phyloP scores from a whole-genome alignment of 2,888 invertebrate species.

The Mythimna vitellina region DNA sequence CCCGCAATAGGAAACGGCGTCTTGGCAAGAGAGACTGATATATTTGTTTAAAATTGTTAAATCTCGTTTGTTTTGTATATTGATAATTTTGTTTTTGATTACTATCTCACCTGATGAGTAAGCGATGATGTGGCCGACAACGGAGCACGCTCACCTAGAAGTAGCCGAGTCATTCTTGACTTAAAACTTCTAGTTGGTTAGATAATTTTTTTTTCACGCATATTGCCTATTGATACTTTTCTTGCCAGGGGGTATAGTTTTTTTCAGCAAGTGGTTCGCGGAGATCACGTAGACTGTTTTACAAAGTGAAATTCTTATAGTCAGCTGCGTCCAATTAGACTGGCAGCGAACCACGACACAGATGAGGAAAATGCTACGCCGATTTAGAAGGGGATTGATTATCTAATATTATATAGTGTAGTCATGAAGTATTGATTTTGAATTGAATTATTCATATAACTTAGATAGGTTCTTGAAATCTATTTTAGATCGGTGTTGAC shows the following conservation, averaged over 20 bases:
- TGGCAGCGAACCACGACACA: background rate
- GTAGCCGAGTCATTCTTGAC: no score
- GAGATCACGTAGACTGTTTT: background rate
- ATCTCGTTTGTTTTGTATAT: no score
- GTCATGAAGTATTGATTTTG: conserved; percentile 21
- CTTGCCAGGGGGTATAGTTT: background rate
- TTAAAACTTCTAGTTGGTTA: no score
- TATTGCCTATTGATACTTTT: background rate
- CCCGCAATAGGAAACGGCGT: no score
- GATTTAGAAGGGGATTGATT: background rate
- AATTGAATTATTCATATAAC: conserved; percentile 2
- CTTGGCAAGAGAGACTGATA: no score
- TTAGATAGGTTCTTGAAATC: background rate
- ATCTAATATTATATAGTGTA: background rate
- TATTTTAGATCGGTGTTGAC: background rate
- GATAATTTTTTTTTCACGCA: no score
- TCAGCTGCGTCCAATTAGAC: background rate
- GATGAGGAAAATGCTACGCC: background rate
- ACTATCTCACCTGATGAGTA: no score
- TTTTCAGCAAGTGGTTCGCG: background rate
- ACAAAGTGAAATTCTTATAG: background rate
- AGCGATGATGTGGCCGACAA: no score
- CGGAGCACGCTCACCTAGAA: no score
- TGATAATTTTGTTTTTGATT: no score
- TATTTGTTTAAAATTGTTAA: no score